Conservation (phyloP, 2,888 invertebrate species). For the Deilephila elpenor region DNA sequence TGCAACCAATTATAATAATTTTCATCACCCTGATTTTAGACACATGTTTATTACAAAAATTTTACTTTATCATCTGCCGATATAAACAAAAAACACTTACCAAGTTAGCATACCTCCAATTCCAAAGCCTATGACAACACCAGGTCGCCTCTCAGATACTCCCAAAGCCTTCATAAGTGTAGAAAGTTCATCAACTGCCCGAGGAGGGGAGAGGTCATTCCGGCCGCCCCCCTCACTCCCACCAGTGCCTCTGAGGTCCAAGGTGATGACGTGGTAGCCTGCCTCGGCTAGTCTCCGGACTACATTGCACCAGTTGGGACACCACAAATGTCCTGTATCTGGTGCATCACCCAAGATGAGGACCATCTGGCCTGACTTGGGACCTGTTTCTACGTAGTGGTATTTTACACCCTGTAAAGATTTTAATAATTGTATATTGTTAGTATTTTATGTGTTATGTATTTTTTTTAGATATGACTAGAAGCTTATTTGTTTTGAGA, state of each 20-base stretch:
- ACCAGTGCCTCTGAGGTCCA: slow-evolving; percentile 76
- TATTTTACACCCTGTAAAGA: slow-evolving; percentile 76
- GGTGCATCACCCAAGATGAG: slow-evolving; percentile 77
- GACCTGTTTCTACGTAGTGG: slow-evolving; percentile 78
- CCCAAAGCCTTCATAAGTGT: slow-evolving; percentile 68
- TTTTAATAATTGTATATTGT: neutral
- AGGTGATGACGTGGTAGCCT: slow-evolving; percentile 69
- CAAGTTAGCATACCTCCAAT: slow-evolving; percentile 79
- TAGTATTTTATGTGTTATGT: neutral
- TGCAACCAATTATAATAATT: no score
- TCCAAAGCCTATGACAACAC: slow-evolving; percentile 74
- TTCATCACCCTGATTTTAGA: no score
- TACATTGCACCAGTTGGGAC: slow-evolving; percentile 67
- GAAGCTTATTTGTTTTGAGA: no score
- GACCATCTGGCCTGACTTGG: slow-evolving; percentile 64
- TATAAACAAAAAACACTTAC: slow-evolving; percentile 53
- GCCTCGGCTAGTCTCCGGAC: slow-evolving; percentile 64
- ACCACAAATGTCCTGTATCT: slow-evolving; percentile 67
- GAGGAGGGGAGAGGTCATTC: slow-evolving; percentile 68
- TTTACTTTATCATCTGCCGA: no score
- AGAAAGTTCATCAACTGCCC: slow-evolving; percentile 69
- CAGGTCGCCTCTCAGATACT: slow-evolving; percentile 64
- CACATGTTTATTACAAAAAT: no score
- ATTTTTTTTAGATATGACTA: neutral
- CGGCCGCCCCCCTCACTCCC: slow-evolving; percentile 73